Conservation (phyloP, 2,888 invertebrate species). For the Lochmaea capreae region DNA sequence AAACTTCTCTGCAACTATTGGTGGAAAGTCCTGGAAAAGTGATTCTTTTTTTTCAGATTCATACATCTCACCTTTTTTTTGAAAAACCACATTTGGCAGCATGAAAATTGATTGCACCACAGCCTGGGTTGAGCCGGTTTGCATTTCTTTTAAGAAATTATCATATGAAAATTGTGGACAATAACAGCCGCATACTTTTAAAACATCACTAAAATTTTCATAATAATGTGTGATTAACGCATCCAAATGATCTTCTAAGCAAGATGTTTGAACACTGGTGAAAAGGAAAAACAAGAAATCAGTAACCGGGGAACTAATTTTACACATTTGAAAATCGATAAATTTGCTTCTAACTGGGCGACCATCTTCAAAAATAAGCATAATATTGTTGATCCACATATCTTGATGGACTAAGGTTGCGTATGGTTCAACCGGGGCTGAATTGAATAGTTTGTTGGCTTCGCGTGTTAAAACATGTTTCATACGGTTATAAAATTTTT, state of each 20-base stretch:
- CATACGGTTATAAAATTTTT: neutral
- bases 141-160: constrained; percentile 1
- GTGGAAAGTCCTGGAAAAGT: neutral
- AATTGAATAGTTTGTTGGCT: neutral
- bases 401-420: constrained; percentile 69
- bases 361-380: constrained; percentile 60
- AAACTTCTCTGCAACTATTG: neutral
- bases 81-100: neutral
- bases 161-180: neutral
- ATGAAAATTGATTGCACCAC: neutral
- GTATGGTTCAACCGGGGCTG: constrained; percentile 63
- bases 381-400: constrained; percentile 71
- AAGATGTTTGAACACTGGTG: constrained; percentile 48
- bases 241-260: constrained; percentile 37
- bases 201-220: neutral
- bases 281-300: constrained; percentile 56
- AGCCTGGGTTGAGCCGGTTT: neutral
- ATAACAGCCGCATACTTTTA: neutral
- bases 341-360: constrained; percentile 47
- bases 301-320: constrained; percentile 47
- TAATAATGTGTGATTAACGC: constrained; percentile 19
- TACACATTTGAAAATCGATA: constrained; percentile 53
- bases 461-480: neutral
- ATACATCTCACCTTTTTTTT: constrained; percentile 1
- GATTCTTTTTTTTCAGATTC: neutral